Evolutionary conservation across 2,113 vertebrate genomes (phyloP).

Genomic region (Chloebia gouldiae): DNA sequence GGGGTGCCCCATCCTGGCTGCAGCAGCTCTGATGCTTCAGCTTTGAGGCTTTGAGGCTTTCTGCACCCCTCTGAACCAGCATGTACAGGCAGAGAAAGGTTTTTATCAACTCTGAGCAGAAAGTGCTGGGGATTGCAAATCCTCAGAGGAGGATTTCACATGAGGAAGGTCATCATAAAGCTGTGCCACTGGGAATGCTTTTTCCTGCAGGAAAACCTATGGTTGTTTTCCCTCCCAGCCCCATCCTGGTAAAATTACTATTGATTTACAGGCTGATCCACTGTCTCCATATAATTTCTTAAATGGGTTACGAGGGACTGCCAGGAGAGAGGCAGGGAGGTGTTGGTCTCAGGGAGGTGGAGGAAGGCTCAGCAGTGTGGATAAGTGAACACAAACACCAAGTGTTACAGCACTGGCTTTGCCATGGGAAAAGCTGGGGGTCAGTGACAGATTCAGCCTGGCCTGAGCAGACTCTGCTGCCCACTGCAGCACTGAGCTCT

Average conservation of each 20-base stretch:
- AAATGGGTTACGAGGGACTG: neutral
- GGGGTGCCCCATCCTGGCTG: rapidly evolving
- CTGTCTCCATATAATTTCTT: neutral
- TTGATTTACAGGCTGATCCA: neutral
- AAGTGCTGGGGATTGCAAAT: neutral
- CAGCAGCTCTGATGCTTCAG: neutral
- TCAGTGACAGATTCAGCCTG: neutral
- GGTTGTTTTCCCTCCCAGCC: neutral
- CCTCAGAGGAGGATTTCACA: neutral
- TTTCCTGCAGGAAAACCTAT: neutral
- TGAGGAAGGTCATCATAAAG: neutral
- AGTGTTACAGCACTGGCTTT: rapidly evolving
- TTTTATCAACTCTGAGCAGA: neutral
- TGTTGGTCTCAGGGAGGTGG: neutral
- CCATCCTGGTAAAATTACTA: neutral
- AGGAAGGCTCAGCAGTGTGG: neutral
- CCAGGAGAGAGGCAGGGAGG: neutral
- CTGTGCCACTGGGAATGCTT: neutral
- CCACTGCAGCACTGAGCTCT: rapidly evolving
- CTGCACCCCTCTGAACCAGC: neutral
- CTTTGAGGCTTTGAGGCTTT: rapidly evolving
- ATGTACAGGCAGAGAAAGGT: neutral
- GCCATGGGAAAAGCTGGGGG: neutral
- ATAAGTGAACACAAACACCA: neutral
- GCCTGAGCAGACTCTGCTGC: neutral